Percentiles rank a stretch among this genome's conserved stretches.
These are phyloP conservation scores for Dendrolimus houi DNA, from an alignment of 2,888 invertebrate species.

Conservation along the genomic window DNA sequence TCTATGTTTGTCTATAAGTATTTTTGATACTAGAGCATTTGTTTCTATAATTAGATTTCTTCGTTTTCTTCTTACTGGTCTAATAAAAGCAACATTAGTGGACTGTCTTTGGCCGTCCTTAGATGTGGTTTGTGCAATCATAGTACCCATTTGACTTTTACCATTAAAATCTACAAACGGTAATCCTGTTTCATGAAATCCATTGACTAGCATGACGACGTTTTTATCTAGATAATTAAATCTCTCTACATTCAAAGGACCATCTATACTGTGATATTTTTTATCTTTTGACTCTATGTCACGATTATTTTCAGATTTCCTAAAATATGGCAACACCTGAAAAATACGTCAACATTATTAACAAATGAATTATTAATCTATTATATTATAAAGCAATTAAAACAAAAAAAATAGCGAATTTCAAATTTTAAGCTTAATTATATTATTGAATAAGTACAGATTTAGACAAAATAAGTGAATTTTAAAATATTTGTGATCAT, in stretches of 20 bases:
- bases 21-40: slow-evolving; percentile 67
- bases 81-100: slow-evolving; percentile 78
- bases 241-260: slow-evolving; percentile 77
- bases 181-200: slow-evolving; percentile 77
- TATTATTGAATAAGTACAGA: too few relatives aligned
- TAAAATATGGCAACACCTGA: slow-evolving; percentile 80
- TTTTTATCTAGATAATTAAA: slow-evolving; percentile 77
- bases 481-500: too few relatives aligned
- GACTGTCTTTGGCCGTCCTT: slow-evolving; percentile 76
- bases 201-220: slow-evolving; percentile 67
- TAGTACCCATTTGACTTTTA: slow-evolving; percentile 74
- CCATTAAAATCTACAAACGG: slow-evolving; percentile 75
- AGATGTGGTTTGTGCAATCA: slow-evolving; percentile 77
- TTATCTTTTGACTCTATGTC: slow-evolving; percentile 62
- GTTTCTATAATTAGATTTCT: slow-evolving; percentile 66
- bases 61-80: slow-evolving; percentile 72
- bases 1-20: slow-evolving; percentile 65
- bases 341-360: slow-evolving; percentile 12
- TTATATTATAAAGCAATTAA: too few relatives aligned
- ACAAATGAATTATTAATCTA: too few relatives aligned
- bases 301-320: slow-evolving; percentile 78
- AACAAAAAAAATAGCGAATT: too few relatives aligned
- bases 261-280: slow-evolving; percentile 73
- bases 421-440: too few relatives aligned
- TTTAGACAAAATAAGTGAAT: too few relatives aligned